A percentile compares a stretch with the other conserved stretches of the same genome.
Conservation (phyloP, 2,888 invertebrate genomes). For the Lottia scabra region DNA sequence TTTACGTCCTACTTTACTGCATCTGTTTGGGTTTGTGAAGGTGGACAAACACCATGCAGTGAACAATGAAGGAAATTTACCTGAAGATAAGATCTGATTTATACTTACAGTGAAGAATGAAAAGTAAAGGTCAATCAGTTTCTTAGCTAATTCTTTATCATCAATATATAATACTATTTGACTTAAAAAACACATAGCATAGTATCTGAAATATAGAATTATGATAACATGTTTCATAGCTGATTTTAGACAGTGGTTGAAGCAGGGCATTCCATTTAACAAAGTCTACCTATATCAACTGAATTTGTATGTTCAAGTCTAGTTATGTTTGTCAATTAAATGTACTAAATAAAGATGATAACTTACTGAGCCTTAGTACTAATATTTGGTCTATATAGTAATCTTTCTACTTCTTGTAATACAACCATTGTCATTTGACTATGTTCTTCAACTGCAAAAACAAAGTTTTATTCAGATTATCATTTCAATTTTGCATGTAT, state of each 20-base stretch:
- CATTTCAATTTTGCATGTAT: not conserved
- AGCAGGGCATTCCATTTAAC: too few species aligned
- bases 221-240: too few species aligned
- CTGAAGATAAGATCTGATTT: too few species aligned
- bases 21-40: too few species aligned
- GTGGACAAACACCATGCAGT: too few species aligned
- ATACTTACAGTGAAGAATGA: constrained; percentile 87
- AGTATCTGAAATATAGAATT: constrained; percentile 69
- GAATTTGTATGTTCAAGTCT: too few species aligned
- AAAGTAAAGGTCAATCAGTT: constrained; percentile 91
- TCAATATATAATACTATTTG: constrained; percentile 80
- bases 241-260: too few species aligned
- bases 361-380: constrained; percentile 85
- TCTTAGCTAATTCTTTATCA: constrained; percentile 82
- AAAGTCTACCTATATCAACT: too few species aligned
- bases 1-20: too few species aligned
- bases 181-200: constrained; percentile 90
- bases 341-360: not conserved
- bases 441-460: constrained; percentile 78
- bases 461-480: constrained; percentile 5
- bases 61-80: too few species aligned
- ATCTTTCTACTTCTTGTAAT: constrained; percentile 87
- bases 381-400: constrained; percentile 86
- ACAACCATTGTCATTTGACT: constrained; percentile 93
- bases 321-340: not conserved